Evolutionary conservation across 2,797 vertebrate species (phyloP), one percentile per base, ranked within the genome.

Genomic region (Podarcis siculus): DNA sequence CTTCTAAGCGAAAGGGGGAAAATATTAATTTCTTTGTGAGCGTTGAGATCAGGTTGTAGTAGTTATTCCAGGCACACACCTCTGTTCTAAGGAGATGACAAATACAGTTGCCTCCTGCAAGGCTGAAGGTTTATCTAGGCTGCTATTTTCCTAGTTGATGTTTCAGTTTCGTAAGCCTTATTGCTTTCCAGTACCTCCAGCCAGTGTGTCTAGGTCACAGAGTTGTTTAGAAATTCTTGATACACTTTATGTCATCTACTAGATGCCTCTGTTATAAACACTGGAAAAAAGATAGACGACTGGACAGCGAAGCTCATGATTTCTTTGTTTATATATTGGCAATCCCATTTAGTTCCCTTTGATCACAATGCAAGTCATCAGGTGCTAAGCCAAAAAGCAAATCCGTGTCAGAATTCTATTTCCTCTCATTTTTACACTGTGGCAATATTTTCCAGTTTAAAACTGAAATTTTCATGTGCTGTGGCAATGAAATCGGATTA

Each of bases 341-440:
- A 79, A 25, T 83, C 4, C 19, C 39, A 1, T 84, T 83, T 73
- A 39, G 66, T 87, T 92, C 30, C 39, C 21, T 13, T 42, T 86
- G 82, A 66, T 81, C 73, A 58, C 77, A 61, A 27, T 12, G 83
- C 67, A 42, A 85, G 45, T 49, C 77, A 35, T 73, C 30, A 10
- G 61, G 3, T 86, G 90, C 82, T 88, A 80, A 86, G 58, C 45
- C 58, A 12, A 82, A 75, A 90, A 87, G 71, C 86, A 94, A 69
- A 13, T 42, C 12, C 12, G 45, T 75, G 23, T 87, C n/a, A 85
- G 72, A 81, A 83, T 79, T 83, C 27, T 37, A n/a, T 82, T 67
- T 90, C 58, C 76, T 83, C 69, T 66, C 37, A 45, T 87, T 83
- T 87, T 77, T 87, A 75, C 39, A 27, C 12, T 55, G 12, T 76